Percentiles rank a stretch among this genome's conserved stretches.
These are phyloP conservation scores for Geophilus truncorum DNA, from an alignment of 2,888 invertebrate species.

Conservation along the genomic window DNA sequence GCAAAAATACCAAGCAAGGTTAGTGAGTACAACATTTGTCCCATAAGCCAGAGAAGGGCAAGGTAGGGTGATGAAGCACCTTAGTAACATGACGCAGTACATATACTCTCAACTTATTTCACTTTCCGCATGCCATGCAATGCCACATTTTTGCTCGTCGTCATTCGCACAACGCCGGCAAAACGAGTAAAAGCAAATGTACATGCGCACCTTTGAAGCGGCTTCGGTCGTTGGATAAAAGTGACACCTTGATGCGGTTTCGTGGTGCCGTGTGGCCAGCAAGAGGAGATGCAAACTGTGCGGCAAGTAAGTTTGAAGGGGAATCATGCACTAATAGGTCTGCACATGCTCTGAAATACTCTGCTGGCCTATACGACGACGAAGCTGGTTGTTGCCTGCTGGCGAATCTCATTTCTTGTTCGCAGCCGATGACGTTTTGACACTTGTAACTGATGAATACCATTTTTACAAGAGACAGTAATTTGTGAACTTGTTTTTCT, in stretches of 20 bases:
- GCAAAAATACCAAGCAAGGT: constrained; percentile 33
- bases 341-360: constrained; percentile 31
- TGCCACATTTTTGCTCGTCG: too few relatives aligned
- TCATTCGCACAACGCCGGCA: neutral
- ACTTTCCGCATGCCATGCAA: constrained; percentile 32
- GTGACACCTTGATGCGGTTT: too few relatives aligned
- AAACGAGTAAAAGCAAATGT: too few relatives aligned
- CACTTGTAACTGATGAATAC: constrained; percentile 37
- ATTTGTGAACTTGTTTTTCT: constrained; percentile 8
- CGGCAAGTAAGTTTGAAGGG: neutral
- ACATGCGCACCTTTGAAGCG: neutral
- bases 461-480: constrained; percentile 36
- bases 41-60: constrained; percentile 32
- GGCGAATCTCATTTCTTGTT: constrained; percentile 34
- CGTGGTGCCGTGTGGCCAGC: too few relatives aligned
- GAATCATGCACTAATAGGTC: constrained; percentile 31
- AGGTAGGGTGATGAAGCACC: constrained; percentile 35
- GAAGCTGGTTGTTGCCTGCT: constrained; percentile 25
- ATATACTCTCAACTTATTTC: constrained; percentile 32
- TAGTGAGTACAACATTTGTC: constrained; percentile 31
- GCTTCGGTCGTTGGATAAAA: neutral
- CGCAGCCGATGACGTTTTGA: constrained; percentile 35
- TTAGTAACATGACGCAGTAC: constrained; percentile 34
- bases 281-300: neutral
- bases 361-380: constrained; percentile 17